These are phyloP conservation scores for Aleiodes testaceus DNA, from an alignment of 2,888 invertebrate species.

Conservation along the genomic window DNA sequence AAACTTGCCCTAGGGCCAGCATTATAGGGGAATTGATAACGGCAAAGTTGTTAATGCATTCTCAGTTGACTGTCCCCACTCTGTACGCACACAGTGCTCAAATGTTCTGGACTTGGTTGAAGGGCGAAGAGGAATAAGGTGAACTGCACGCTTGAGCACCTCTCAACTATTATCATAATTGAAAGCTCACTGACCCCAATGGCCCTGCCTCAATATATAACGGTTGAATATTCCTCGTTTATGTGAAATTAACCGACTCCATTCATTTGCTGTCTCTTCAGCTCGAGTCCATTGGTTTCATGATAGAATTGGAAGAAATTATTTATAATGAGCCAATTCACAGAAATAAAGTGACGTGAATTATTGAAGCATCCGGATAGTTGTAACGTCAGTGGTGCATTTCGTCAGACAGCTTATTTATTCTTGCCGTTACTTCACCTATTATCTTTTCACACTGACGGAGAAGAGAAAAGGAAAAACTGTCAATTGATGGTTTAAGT, in stretches of 20 bases:
- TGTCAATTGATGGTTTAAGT: constrained; percentile 19
- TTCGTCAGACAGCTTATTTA: constrained; percentile 57
- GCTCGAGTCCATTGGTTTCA: too few relatives aligned
- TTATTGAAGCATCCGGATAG: constrained; percentile 51
- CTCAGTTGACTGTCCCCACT: constrained; percentile 62
- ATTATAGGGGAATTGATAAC: constrained; percentile 67
- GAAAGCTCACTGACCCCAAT: constrained; percentile 26
- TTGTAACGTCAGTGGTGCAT: constrained; percentile 54
- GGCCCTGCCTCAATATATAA: constrained; percentile 8
- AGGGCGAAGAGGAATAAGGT: constrained; percentile 11
- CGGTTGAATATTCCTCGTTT: not conserved
- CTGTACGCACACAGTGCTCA: constrained; percentile 18
- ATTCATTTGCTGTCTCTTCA: too few relatives aligned
- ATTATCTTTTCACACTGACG: constrained; percentile 49
- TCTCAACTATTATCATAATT: constrained; percentile 26
- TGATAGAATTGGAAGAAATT: too few relatives aligned
- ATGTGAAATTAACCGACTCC: too few relatives aligned
- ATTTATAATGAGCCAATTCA: not conserved
- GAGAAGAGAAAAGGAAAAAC: constrained; percentile 4
- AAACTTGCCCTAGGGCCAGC: constrained; percentile 55
- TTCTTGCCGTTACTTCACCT: constrained; percentile 63
- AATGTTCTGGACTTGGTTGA: constrained; percentile 9
- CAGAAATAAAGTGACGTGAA: not conserved
- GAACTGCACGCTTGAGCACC: constrained; percentile 13
- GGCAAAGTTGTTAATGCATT: constrained; percentile 68